Percentiles rank a stretch among this genome's conserved stretches.
Evolutionary conservation across 2,888 invertebrate genomes (phyloP).

Genomic region (Invenusta paracnida): DNA sequence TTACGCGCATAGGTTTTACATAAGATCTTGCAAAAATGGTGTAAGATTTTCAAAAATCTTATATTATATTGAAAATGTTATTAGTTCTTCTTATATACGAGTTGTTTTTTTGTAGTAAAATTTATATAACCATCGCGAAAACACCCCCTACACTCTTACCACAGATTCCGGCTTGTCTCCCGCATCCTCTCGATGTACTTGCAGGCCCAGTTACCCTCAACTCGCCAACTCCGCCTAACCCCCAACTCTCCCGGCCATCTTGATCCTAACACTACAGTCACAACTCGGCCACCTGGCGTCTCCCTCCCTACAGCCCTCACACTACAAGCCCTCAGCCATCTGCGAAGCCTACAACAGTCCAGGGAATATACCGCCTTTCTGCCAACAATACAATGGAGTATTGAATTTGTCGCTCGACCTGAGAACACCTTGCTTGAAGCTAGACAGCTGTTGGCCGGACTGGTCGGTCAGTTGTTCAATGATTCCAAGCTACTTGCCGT

Average conservation of each 20-base stretch:
- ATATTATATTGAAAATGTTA: no score
- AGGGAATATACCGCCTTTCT: background rate
- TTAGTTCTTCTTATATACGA: no score
- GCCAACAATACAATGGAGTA: background rate
- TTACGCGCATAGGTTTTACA: no score
- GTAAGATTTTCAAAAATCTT: no score
- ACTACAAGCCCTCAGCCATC: background rate
- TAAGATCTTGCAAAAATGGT: no score
- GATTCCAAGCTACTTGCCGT: background rate
- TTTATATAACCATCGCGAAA: no score
- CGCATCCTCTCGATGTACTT: conserved; percentile 52
- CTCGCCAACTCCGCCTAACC: conserved; percentile 49
- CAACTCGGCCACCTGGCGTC: background rate
- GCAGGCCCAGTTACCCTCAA: conserved; percentile 51
- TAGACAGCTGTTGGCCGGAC: background rate
- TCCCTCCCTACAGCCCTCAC: background rate
- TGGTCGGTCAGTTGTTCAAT: background rate
- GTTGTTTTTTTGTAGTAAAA: no score
- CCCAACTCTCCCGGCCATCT: conserved; percentile 48
- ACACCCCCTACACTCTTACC: background rate
- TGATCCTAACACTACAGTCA: conserved; percentile 3
- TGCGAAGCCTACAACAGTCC: background rate
- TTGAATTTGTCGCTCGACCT: background rate
- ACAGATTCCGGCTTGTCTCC: conserved; percentile 55
- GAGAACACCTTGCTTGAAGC: background rate